Percentiles rank a stretch among this genome's conserved stretches.
Conservation (phyloP, 2,888 invertebrate species). For the Thecocarcelia acutangulata region DNA sequence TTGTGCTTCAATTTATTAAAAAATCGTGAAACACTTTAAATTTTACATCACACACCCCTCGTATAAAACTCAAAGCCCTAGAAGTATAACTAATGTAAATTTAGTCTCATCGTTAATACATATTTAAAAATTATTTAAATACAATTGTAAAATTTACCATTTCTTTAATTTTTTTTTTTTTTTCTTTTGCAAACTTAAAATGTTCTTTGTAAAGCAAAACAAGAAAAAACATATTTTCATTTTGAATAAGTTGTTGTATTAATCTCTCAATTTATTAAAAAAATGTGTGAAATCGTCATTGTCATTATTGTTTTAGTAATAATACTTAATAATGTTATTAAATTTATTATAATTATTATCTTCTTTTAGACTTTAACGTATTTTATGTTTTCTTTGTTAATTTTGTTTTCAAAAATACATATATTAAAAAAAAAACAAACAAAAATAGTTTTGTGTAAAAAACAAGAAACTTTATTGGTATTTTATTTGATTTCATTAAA, state of each 20-base stretch:
- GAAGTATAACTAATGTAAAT: constrained; percentile 34
- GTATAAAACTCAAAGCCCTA: constrained; percentile 5
- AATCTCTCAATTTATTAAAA: constrained; percentile 52
- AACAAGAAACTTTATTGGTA: constrained; percentile 69
- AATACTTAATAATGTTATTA: constrained; percentile 62
- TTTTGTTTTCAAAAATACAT: constrained; percentile 62
- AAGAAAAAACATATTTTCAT: constrained; percentile 1
- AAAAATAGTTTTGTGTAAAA: constrained; percentile 68
- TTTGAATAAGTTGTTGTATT: constrained; percentile 45
- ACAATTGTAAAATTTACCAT: constrained; percentile 26
- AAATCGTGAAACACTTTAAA: constrained; percentile 5
- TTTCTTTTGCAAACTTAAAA: constrained; percentile 20
- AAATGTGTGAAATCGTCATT: constrained; percentile 35
- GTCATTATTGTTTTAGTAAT: constrained; percentile 56
- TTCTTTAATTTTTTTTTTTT: too few relatives aligned
- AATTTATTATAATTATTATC: constrained; percentile 53
- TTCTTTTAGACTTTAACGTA: constrained; percentile 67
- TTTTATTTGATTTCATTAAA: constrained; percentile 38
- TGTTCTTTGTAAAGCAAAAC: constrained; percentile 48
- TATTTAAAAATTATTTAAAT: constrained; percentile 1
- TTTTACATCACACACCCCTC: constrained; percentile 29
- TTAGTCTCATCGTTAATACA: constrained; percentile 24
- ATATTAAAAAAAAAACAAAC: constrained; percentile 58
- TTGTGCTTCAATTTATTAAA: constrained; percentile 39
- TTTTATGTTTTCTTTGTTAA: constrained; percentile 68